Conservation (phyloP, 2,797 vertebrate species). For the Pseudomugil gertrudae region DNA sequence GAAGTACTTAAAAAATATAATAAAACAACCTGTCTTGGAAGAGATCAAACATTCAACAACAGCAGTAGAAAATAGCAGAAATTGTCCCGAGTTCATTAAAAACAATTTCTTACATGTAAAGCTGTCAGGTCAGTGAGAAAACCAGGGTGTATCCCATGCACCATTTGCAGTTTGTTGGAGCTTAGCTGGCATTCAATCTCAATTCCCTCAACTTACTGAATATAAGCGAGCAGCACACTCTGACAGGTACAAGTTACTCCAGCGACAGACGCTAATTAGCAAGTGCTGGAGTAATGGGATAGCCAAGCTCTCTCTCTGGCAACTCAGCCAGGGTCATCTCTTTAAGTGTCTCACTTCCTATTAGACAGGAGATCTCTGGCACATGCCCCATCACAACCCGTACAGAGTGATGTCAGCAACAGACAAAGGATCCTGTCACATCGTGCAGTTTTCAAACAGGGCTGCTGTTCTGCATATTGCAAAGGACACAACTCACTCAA, state of each 20-base stretch:
- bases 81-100: conserved; percentile 60
- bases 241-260: conserved; percentile 83
- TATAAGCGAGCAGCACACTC: conserved; percentile 68
- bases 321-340: conserved; percentile 72
- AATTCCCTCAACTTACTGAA: conserved; percentile 81
- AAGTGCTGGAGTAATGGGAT: conserved; percentile 67
- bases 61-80: conserved; percentile 39
- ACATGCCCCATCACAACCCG: conserved; percentile 61
- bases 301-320: conserved; percentile 59
- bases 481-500: conserved; percentile 44
- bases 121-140: conserved; percentile 68
- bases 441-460: conserved; percentile 63
- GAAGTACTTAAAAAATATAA: conserved; percentile 56
- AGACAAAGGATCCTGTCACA: conserved; percentile 70
- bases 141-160: conserved; percentile 71
- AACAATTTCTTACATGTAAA: conserved; percentile 68
- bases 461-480: conserved; percentile 59
- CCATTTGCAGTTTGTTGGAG: conserved; percentile 79
- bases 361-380: conserved; percentile 74
- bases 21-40: conserved; percentile 46
- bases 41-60: conserved; percentile 53
- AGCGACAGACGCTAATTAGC: conserved; percentile 82
- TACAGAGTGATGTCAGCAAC: conserved; percentile 62
- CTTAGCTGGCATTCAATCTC: conserved; percentile 79
- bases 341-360: conserved; percentile 79